A percentile compares a stretch with the other conserved stretches of the same genome.
phyloP scores from a whole-genome alignment of 2,113 vertebrate species.

The Myiozetetes cayanensis region DNA sequence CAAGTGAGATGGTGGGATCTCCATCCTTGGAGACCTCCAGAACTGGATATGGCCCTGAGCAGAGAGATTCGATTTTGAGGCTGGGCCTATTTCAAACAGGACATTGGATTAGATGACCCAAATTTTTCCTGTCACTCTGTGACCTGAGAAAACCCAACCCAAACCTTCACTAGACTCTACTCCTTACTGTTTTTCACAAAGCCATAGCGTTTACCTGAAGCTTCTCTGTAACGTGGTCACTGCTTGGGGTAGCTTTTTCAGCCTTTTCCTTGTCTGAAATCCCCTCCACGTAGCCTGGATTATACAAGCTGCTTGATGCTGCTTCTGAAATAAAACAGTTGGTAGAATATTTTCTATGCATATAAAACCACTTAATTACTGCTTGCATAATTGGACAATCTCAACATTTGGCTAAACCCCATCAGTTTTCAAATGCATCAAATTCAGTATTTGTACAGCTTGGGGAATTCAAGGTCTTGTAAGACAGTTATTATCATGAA shows the following conservation, averaged over 20 bases:
- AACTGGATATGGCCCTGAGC: not conserved
- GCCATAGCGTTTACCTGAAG: constrained; percentile 81
- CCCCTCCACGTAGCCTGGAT: constrained; percentile 92
- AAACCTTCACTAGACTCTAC: not conserved
- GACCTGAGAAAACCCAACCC: not conserved
- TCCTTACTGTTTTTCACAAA: not conserved
- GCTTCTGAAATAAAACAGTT: constrained; percentile 72
- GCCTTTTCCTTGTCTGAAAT: constrained; percentile 82
- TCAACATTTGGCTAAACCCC: not conserved
- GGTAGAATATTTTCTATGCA: not conserved
- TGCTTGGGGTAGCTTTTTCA: constrained; percentile 85
- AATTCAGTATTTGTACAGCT: not conserved
- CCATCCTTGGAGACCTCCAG: not conserved
- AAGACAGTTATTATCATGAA: not conserved
- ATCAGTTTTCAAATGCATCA: not conserved
- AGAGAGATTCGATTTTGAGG: not conserved
- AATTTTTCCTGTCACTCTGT: not conserved
- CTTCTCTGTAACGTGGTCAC: constrained; percentile 85
- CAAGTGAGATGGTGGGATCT: not conserved
- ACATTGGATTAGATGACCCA: not conserved
- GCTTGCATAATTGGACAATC: not conserved
- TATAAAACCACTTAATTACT: not conserved
- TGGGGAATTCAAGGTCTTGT: not conserved
- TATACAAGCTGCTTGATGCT: constrained; percentile 80
- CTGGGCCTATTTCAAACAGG: not conserved